These are phyloP conservation scores for Mycteria americana DNA, from an alignment of 2,797 vertebrate genomes.

Conservation along the genomic window DNA sequence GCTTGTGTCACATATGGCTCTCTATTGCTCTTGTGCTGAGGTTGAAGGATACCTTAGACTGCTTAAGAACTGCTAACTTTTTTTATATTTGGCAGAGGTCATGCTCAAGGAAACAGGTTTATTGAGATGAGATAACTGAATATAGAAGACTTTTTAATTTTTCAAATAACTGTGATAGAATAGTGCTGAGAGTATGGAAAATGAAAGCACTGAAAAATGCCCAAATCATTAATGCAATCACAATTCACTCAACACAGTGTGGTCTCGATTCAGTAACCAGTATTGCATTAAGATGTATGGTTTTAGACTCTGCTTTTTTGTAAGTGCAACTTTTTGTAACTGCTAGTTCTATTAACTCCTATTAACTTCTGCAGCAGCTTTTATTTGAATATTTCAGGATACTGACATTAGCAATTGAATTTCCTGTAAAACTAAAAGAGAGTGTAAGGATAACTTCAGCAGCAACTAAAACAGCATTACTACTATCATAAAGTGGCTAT, in stretches of 20 bases:
- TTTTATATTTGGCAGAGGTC: not conserved
- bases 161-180: not conserved
- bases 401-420: not conserved
- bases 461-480: not conserved
- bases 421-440: not conserved
- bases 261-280: not conserved
- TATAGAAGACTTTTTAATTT: not conserved
- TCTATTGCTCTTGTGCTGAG: not conserved
- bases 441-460: not conserved
- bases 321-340: not conserved
- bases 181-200: not conserved
- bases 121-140: not conserved
- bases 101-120: not conserved
- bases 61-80: not conserved
- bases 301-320: not conserved
- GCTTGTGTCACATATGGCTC: fast-evolving
- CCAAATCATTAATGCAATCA: fast-evolving
- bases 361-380: not conserved
- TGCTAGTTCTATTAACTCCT: not conserved
- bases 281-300: not conserved
- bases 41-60: not conserved
- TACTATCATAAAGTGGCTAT: not conserved
- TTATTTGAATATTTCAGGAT: not conserved
- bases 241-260: not conserved
- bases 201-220: not conserved